Conservation (phyloP, 2,113 vertebrate genomes). For the Clarias macrocephalus region DNA sequence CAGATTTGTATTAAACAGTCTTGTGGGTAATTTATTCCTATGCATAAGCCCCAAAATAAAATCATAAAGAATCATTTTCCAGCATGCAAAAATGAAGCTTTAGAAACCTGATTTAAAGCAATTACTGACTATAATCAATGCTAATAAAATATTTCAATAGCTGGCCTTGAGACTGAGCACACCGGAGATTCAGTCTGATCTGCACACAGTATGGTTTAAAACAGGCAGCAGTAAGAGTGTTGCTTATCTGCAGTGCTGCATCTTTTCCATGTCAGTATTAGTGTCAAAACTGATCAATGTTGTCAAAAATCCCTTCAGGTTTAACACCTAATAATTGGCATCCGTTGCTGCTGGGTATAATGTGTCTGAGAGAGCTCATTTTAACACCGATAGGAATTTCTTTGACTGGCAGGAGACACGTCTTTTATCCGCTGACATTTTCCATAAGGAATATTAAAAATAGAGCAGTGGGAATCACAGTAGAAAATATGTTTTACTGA, state of each 20-base stretch:
- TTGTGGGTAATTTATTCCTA: neutral
- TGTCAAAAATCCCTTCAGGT: slow-evolving; percentile 38
- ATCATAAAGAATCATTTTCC: neutral
- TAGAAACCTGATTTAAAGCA: neutral
- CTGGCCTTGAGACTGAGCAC: neutral
- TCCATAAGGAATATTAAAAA: neutral
- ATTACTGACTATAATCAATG: neutral
- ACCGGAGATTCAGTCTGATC: neutral
- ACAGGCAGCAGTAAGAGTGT: neutral
- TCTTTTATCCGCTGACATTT: neutral
- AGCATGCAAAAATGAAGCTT: neutral
- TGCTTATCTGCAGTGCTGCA: neutral
- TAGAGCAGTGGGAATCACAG: neutral
- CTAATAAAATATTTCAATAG: neutral
- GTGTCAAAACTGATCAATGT: slow-evolving; percentile 23
- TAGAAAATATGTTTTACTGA: neutral
- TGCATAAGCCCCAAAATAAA: neutral
- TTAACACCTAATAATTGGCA: slow-evolving; percentile 20
- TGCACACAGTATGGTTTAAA: slow-evolving; percentile 7
- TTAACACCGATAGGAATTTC: slow-evolving; percentile 1
- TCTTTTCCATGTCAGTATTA: slow-evolving; percentile 29
- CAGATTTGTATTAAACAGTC: neutral
- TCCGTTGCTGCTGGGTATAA: neutral
- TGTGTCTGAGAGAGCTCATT: neutral
- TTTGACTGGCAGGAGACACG: neutral